Conservation (phyloP, 2,797 vertebrate genomes). For the Apogon talboti region DNA sequence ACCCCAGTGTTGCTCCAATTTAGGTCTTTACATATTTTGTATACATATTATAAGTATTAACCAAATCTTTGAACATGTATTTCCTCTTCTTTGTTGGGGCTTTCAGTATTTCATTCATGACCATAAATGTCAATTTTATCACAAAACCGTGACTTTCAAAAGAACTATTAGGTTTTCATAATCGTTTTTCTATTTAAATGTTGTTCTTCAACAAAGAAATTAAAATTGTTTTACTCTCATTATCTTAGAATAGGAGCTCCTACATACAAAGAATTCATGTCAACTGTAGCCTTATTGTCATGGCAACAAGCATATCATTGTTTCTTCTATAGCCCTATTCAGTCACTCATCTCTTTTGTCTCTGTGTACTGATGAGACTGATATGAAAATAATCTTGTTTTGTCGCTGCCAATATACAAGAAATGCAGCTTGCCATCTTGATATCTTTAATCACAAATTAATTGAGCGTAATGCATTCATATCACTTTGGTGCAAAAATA, state of each 20-base stretch:
- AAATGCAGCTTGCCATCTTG: slow-evolving; percentile 35
- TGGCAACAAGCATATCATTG: slow-evolving; percentile 71
- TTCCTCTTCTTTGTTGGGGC: neutral
- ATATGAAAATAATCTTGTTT: slow-evolving; percentile 59
- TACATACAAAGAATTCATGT: slow-evolving; percentile 44
- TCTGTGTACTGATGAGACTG: slow-evolving; percentile 54
- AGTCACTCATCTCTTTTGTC: slow-evolving; percentile 54
- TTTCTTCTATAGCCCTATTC: slow-evolving; percentile 46
- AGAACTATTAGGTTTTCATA: slow-evolving; percentile 11
- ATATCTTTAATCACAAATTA: slow-evolving; percentile 63
- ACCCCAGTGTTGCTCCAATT: neutral
- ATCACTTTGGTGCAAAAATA: slow-evolving; percentile 43
- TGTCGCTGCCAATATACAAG: slow-evolving; percentile 39
- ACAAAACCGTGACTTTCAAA: slow-evolving; percentile 17
- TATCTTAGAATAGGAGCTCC: slow-evolving; percentile 48
- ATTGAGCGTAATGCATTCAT: slow-evolving; percentile 41
- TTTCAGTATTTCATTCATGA: slow-evolving; percentile 21
- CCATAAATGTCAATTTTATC: slow-evolving; percentile 11
- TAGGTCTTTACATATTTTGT: no score
- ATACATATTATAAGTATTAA: no score
- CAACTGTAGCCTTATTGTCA: slow-evolving; percentile 71
- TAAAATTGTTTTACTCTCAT: slow-evolving; percentile 49
- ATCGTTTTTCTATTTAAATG: slow-evolving; percentile 10
- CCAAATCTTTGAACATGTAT: neutral
- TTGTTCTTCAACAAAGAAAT: slow-evolving; percentile 27